Evolutionary conservation across 2,113 vertebrate genomes (phyloP).

Genomic region (Lagenorhynchus albirostris): DNA sequence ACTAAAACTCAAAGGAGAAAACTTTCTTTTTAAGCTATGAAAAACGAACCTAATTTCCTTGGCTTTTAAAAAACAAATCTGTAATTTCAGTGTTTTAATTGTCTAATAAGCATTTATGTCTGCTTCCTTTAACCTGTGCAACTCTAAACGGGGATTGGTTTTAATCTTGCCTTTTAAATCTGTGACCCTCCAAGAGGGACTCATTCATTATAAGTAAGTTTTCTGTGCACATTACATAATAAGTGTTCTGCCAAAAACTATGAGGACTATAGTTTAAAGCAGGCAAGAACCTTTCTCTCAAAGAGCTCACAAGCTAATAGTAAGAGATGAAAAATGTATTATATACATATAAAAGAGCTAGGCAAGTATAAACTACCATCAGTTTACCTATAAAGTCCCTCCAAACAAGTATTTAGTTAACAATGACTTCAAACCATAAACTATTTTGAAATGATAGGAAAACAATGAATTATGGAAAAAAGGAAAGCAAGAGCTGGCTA

Average conservation of each 20-base stretch:
- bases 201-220: background rate
- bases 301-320: background rate
- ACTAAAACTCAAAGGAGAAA: constrained; percentile 31
- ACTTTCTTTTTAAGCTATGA: background rate
- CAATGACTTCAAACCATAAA: constrained; percentile 1
- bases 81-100: background rate
- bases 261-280: background rate
- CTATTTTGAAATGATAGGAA: background rate
- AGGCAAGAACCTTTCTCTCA: background rate
- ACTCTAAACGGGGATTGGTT: background rate
- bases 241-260: background rate
- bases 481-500: background rate
- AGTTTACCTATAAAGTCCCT: background rate
- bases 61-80: background rate
- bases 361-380: background rate
- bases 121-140: background rate
- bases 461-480: background rate
- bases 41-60: constrained; percentile 19
- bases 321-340: background rate
- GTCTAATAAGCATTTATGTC: background rate
- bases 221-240: background rate
- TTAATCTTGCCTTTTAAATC: background rate
- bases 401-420: constrained; percentile 6
- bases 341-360: background rate
- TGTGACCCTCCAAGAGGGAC: background rate